phyloP scores from a whole-genome alignment of 2,113 vertebrate species.

The Struthio camelus region DNA sequence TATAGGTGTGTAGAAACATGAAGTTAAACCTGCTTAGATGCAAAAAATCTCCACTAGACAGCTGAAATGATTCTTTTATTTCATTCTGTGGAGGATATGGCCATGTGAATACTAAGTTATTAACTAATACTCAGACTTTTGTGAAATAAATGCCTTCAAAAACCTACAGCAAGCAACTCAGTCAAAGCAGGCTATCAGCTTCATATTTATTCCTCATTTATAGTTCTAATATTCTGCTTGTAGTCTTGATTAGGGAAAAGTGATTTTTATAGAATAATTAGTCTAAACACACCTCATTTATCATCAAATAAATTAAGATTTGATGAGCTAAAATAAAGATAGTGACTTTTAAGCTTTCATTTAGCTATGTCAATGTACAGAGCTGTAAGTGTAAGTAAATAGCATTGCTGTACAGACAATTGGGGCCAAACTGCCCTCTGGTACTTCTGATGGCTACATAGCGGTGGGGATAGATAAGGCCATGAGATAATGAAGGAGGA shows the following conservation, averaged over 20 bases:
- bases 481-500: background rate
- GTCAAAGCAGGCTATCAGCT: background rate
- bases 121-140: background rate
- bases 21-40: background rate
- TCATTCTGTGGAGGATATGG: background rate
- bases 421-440: background rate
- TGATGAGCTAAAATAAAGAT: background rate
- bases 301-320: background rate
- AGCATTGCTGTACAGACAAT: background rate
- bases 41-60: background rate
- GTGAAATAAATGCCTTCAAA: background rate
- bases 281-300: background rate
- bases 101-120: background rate
- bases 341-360: background rate
- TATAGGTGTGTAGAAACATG: background rate
- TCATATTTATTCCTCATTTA: background rate
- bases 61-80: background rate
- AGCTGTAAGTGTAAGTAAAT: background rate
- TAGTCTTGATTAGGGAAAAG: background rate
- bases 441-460: background rate
- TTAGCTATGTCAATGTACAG: background rate
- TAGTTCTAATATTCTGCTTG: background rate
- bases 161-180: constrained; percentile 8
- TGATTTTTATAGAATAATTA: constrained; percentile 10
- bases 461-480: background rate